A percentile compares a stretch with the other conserved stretches of the same genome.
Evolutionary conservation across 2,888 invertebrate species (phyloP).

Genomic region (Teleiodes luculella): DNA sequence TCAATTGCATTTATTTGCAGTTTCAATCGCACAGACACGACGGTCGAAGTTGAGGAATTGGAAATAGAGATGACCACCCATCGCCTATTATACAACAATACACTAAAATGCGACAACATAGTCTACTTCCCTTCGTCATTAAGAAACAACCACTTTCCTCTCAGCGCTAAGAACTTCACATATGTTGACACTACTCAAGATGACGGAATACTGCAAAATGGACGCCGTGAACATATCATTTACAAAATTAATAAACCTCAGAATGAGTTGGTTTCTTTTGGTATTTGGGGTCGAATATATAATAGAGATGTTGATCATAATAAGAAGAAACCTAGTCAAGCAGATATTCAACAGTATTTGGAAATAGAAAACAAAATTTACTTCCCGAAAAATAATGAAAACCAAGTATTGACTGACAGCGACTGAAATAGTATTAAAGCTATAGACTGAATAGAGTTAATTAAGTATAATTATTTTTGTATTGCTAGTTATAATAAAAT

Average conservation of each 20-base stretch:
- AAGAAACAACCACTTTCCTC: constrained; percentile 66
- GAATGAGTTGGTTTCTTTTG: constrained; percentile 67
- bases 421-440: no score
- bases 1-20: constrained; percentile 48
- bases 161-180: constrained; percentile 52
- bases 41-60: constrained; percentile 59
- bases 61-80: constrained; percentile 66
- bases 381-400: background rate
- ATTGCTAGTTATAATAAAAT: no score
- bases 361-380: constrained; percentile 51
- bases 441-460: no score
- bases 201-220: constrained; percentile 12
- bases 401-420: no score
- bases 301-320: constrained; percentile 64
- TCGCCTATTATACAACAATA: constrained; percentile 44
- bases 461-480: no score
- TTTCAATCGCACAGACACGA: constrained; percentile 54
- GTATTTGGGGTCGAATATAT: constrained; percentile 65
- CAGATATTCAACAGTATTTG: constrained; percentile 44
- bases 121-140: constrained; percentile 74
- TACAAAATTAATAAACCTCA: constrained; percentile 54
- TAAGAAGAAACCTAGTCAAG: constrained; percentile 31
- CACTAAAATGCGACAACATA: constrained; percentile 53
- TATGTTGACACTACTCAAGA: constrained; percentile 28
- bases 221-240: constrained; percentile 32